A percentile compares a stretch with the other conserved stretches of the same genome.
Conservation (phyloP, 2,888 invertebrate species). For the Flexamia atlantica region DNA sequence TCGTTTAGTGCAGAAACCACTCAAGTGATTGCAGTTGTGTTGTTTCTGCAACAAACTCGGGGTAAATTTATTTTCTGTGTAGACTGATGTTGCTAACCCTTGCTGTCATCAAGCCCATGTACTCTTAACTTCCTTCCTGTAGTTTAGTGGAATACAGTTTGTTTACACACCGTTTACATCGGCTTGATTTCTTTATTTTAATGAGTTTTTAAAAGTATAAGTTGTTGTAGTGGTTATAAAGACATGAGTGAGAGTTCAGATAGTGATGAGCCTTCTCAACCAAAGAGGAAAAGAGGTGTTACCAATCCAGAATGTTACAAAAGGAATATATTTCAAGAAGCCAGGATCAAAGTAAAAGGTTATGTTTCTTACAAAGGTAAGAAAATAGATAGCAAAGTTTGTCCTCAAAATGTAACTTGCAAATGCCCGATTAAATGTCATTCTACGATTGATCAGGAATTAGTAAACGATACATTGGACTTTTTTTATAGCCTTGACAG, state of each 20-base stretch:
- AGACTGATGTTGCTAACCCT: too few species aligned
- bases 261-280: conserved; percentile 36
- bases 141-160: too few species aligned
- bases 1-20: too few species aligned
- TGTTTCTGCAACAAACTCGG: too few species aligned
- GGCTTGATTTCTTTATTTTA: not conserved
- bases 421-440: conserved; percentile 37
- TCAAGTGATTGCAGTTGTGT: too few species aligned
- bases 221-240: not conserved
- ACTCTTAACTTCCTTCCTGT: too few species aligned
- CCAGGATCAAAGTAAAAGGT: conserved; percentile 19
- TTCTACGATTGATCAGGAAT: conserved; percentile 12
- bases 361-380: conserved; percentile 21
- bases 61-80: too few species aligned
- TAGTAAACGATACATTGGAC: not conserved
- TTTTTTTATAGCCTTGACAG: too few species aligned
- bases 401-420: conserved; percentile 38
- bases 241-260: conserved; percentile 32
- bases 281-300: too few species aligned
- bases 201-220: conserved; percentile 28
- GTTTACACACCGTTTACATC: not conserved
- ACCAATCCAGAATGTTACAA: conserved; percentile 15
- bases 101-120: too few species aligned
- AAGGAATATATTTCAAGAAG: conserved; percentile 24
- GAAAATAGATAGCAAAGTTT: not conserved